Base-by-base conservation (phyloP, 2,797 vertebrate genomes). In the Gadopsis marmoratus region DNA sequence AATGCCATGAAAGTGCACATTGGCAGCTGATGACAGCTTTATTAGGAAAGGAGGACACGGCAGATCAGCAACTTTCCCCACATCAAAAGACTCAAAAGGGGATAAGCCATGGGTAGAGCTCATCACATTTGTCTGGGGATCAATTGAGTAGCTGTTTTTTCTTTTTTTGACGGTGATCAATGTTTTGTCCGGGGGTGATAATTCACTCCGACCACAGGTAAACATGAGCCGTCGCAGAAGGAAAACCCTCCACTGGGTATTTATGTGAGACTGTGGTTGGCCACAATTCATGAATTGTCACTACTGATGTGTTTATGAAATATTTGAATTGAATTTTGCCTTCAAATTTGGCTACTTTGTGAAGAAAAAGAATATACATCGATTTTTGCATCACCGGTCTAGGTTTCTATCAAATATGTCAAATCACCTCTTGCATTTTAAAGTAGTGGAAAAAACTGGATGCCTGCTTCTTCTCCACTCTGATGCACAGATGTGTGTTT, bases 21-120 rank as follows among this genome's bases (percentile, higher is more conserved):
- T 83, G 86, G 84, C 84, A 90, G 84, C 80, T 84, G 83, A 89
- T 87, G 86, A 92, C 88, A 88, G 89, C 85, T 93, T 89, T 92
- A 91, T 93, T 91, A 90, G 90, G 84, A 82, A 87, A 78, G 81
- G 77, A 82, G 78, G 85, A 88, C 82, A 84, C 39, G 43, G 70
- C n/a, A 59, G 76, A 86, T 91, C 83, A 90, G 71, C 86, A 87
- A 83, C 81, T 91, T 86, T 87, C 59, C 77, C 60, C 37, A 61
- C 82, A 85, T 85, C 73, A 81, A 81, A 85, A 78, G 43, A 45
- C 76, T 79, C 63, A 37, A 73, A 73, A 87, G 83, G 79, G 82
- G 71, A 78, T 79, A 51, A 83, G 72, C 80, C 73, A 62, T 29
- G 66, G 55, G 66, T 59, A 55, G 67, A 87, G 76, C 85, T 84